Evolutionary conservation across 2,888 invertebrate genomes (phyloP), one percentile per base, ranked within the genome.

Genomic region (Pantelozetes paolii): DNA sequence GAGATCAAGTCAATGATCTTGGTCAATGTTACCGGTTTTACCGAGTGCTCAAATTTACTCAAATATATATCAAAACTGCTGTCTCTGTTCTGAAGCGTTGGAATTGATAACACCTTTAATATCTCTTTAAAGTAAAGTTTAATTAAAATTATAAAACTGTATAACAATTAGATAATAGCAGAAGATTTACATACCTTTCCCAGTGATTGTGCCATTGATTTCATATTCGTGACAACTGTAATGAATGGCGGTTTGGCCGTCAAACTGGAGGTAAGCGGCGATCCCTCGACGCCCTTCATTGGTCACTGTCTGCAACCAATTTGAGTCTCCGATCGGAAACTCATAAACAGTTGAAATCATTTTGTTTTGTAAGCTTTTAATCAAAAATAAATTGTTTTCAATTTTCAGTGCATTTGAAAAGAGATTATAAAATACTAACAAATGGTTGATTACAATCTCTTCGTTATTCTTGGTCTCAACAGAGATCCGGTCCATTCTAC

Each of bases 141-240:
- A 40, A 40, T 6, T 9, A 40, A n/a, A n/a, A n/a, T n/a, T n/a
- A n/a, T n/a, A n/a, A n/a, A n/a, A n/a, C n/a, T n/a, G n/a, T n/a
- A n/a, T n/a, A n/a, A n/a, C n/a, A n/a, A n/a, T n/a, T n/a, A n/a
- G n/a, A n/a, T n/a, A n/a, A n/a, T n/a, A n/a, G n/a, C n/a, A n/a
- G n/a, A n/a, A n/a, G n/a, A n/a, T n/a, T n/a, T n/a, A n/a, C 28
- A 59, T 64, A 64, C 62, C 62, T 57, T 15, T 28, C 8, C 28
- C 15, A 13, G 18, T 36, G 8, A 28, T 2, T 0, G 2, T 3
- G 20, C 36, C 62, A 20, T 36, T 36, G 20, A 64, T 20, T 0
- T 64, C 62, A 36, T 64, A 36, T 11, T 64, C 36, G 20, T n/a
- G 1, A 18, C 20, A 15, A 13, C 28, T 11, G 8, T 57, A 57